A percentile compares a stretch with the other conserved stretches of the same genome.
These are phyloP conservation scores for Falco columbarius DNA, from an alignment of 2,797 vertebrate genomes.

Conservation along the genomic window DNA sequence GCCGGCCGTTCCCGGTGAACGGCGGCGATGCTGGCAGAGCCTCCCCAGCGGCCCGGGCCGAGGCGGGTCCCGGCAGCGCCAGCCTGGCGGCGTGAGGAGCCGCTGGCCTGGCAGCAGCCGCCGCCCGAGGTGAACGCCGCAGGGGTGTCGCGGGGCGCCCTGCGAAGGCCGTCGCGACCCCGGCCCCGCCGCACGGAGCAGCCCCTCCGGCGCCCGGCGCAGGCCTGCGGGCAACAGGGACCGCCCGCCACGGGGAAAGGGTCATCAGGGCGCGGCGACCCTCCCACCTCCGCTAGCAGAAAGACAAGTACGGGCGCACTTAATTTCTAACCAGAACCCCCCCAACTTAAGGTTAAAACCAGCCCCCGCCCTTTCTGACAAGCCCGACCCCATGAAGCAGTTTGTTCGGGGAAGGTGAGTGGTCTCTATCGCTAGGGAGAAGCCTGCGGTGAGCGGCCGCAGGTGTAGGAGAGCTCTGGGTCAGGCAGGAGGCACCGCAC, in stretches of 20 bases:
- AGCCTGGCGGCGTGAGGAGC: neutral
- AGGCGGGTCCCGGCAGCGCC: neutral
- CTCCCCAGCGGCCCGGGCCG: too few relatives aligned
- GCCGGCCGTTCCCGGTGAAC: neutral
- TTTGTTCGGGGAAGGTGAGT: neutral
- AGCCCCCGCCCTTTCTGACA: too few relatives aligned
- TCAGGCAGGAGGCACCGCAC: too few relatives aligned
- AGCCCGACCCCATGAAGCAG: fast-evolving
- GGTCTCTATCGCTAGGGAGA: neutral
- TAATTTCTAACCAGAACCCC: neutral
- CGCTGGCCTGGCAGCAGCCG: neutral
- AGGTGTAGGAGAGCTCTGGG: too few relatives aligned
- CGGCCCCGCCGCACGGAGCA: too few relatives aligned
- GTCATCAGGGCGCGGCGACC: fast-evolving
- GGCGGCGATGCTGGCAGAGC: neutral
- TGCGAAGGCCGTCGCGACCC: too few relatives aligned
- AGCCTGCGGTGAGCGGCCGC: fast-evolving
- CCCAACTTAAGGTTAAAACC: neutral
- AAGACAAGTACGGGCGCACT: fast-evolving
- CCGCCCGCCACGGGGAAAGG: neutral
- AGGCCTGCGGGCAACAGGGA: neutral
- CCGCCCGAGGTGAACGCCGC: neutral
- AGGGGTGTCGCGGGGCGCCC: too few relatives aligned
- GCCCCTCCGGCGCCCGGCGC: too few relatives aligned
- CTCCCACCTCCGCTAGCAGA: neutral